Base-by-base conservation (phyloP, 2,113 vertebrate species). In the Puma concolor region DNA sequence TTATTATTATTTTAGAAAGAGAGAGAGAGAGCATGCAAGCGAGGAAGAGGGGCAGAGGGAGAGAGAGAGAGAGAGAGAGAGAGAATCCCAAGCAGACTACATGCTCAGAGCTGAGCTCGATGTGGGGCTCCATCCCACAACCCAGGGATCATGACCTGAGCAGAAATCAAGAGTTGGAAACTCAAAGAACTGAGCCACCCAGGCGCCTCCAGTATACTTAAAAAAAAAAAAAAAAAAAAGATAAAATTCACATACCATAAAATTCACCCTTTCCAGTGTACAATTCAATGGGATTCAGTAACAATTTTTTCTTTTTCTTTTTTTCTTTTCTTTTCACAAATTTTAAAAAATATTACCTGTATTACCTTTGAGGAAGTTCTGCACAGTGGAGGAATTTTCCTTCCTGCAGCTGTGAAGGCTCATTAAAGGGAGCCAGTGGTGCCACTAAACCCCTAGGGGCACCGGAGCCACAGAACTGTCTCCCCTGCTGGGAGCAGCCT, bases 401-500 rank as follows among this genome's bases (percentile, higher is more conserved):
- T 82, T 64, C 69, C 8, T 11, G 33, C 9, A 44, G 69, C 52
- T 69, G 79, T 38, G 63, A 23, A 31, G 79, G 16, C 8, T 71
- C 8, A 4, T 38, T 21, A 21, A 31, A 81, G 64, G 0, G 1
- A 33, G 27, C 74, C 25, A 12, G 2, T 0, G 2, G 5, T 54
- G 6, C 76, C 5, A 7, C 63, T 17, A 44, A n/a, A 16, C 36
- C 50, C 19, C n/a, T 50, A 10, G 69, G 3, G 21, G 57, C 63
- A 21, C 41, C 29, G 27, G 11, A 13, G 17, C 48, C 87, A 1
- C 52, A 19, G 60, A n/a, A 48, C 76, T 2, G 36, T 23, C 81
- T 6, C 0, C 0, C 21, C 54, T 17, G 17, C 0, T 14, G 60
- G 27, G 36, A 31, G 17, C 23, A 19, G 76, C 95, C 99, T 98